These are phyloP conservation scores for Anguilla anguilla DNA, from an alignment of 2,797 vertebrate species.

Conservation along the genomic window DNA sequence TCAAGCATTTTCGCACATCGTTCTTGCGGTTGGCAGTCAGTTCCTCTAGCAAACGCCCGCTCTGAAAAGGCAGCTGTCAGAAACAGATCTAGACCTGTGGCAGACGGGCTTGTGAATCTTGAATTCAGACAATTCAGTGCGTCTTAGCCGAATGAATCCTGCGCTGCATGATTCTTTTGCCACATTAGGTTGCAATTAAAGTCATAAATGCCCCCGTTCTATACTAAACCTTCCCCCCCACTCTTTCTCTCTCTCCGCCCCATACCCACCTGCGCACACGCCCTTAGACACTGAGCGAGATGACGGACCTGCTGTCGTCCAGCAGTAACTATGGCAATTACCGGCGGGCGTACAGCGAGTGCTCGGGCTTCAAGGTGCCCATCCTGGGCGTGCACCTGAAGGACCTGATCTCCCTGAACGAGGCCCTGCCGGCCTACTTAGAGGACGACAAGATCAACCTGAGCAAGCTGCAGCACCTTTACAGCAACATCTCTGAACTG, in stretches of 20 bases:
- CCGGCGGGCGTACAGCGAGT: constrained; percentile 80
- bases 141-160: background rate
- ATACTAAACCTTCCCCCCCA: background rate
- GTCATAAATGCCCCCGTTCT: background rate
- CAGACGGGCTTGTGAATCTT: background rate
- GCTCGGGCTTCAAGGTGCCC: constrained; percentile 84
- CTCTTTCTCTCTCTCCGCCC: constrained; percentile 1
- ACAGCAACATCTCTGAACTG: constrained; percentile 84
- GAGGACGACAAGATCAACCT: constrained; percentile 85
- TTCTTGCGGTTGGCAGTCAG: background rate
- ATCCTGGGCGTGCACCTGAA: constrained; percentile 89
- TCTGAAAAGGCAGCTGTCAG: background rate
- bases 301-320: constrained; percentile 83
- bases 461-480: constrained; percentile 85
- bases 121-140: background rate
- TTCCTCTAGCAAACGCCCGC: background rate
- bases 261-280: background rate
- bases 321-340: constrained; percentile 64
- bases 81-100: background rate
- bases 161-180: background rate
- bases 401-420: constrained; percentile 86
- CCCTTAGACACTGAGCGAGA: constrained; percentile 81
- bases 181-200: background rate
- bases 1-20: background rate
- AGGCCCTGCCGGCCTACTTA: constrained; percentile 81